Percentiles rank a stretch among this genome's conserved stretches.
Evolutionary conservation across 23 tunicate species (phyloP).

Genomic region (Halocynthia aurantium): DNA sequence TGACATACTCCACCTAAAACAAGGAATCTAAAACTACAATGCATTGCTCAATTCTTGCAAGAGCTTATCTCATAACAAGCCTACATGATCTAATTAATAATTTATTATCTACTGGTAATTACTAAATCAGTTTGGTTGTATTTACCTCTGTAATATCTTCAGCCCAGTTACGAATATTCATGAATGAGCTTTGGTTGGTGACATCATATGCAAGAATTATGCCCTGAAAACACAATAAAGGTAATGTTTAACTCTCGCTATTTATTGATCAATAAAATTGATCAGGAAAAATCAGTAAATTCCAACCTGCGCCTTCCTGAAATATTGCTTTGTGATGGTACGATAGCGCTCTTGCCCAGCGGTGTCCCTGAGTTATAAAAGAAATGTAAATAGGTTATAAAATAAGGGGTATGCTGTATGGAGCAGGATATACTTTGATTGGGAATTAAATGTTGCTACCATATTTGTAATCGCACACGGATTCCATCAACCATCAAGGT

Average conservation of each 20-base stretch:
- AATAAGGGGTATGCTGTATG: not conserved
- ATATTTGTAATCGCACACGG: constrained; percentile 66
- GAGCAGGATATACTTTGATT: not conserved
- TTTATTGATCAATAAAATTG: constrained; percentile 42
- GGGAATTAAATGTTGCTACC: constrained; percentile 6
- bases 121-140: not conserved
- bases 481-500: constrained; percentile 43
- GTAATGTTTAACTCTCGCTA: constrained; percentile 39
- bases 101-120: no score
- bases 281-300: not conserved
- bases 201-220: constrained; percentile 59
- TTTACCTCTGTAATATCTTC: constrained; percentile 42
- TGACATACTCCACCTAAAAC: no score
- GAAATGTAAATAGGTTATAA: not conserved
- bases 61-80: no score
- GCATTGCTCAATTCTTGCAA: no score
- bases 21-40: no score
- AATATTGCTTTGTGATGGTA: constrained; percentile 71
- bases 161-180: constrained; percentile 52
- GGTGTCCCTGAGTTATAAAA: constrained; percentile 40
- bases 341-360: constrained; percentile 85
- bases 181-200: constrained; percentile 55
- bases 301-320: constrained; percentile 47
- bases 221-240: constrained; percentile 37
- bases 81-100: no score